Evolutionary conservation across 2,113 vertebrate genomes (phyloP).

Genomic region (Lagopus muta): DNA sequence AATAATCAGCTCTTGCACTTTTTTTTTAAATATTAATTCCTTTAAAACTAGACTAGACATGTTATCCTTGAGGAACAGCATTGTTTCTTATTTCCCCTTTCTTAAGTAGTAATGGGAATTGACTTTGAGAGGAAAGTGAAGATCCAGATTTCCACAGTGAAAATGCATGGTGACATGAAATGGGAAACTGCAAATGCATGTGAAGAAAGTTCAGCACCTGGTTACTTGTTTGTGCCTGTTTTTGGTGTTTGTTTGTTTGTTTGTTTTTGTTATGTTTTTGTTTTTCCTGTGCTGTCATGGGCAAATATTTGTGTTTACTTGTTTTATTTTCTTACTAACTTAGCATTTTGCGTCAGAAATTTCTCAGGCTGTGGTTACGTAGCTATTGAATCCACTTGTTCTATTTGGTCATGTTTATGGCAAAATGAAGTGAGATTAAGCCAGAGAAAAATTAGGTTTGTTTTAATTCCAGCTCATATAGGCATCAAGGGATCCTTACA

Average conservation of each 20-base stretch:
- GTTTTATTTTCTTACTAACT: neutral
- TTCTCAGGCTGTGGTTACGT: neutral
- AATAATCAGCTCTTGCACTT: neutral
- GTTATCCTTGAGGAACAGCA: neutral
- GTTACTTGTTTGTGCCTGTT: neutral
- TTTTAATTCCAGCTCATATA: neutral
- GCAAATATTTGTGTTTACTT: neutral
- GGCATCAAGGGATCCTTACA: neutral
- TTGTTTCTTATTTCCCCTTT: neutral
- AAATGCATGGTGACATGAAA: neutral
- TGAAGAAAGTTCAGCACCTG: neutral
- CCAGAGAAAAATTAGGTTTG: neutral
- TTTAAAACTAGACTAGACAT: neutral
- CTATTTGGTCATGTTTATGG: neutral
- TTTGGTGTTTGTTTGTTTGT: neutral
- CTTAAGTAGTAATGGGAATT: neutral
- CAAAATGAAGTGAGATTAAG: neutral
- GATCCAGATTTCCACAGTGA: neutral
- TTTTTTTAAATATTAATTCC: neutral
- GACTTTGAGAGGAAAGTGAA: neutral
- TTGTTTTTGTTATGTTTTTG: neutral
- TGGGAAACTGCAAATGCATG: neutral
- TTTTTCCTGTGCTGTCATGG: neutral
- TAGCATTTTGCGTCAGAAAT: neutral
- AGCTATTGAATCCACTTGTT: neutral